Evolutionary conservation across 2,113 vertebrate species (phyloP).

Genomic region (Megaceryle maxima): DNA sequence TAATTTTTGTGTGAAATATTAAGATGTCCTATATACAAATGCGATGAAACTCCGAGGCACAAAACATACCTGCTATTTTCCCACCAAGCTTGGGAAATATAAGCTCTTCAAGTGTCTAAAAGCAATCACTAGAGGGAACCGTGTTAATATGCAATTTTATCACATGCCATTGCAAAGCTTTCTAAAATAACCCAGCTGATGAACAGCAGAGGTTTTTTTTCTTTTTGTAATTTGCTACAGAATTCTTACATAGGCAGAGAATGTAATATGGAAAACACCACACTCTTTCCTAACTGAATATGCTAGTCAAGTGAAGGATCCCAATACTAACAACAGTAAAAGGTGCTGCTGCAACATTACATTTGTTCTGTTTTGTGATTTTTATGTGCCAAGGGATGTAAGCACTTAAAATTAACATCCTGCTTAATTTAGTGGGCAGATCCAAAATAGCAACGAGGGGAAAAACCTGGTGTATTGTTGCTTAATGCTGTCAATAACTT

Average conservation of each 20-base stretch:
- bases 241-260: neutral
- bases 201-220: neutral
- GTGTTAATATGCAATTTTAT: neutral
- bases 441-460: neutral
- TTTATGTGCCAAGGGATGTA: neutral
- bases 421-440: neutral
- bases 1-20: neutral
- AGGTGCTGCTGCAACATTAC: neutral
- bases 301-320: neutral
- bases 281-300: neutral
- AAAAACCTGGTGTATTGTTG: neutral
- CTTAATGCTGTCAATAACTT: neutral
- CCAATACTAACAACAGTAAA: neutral
- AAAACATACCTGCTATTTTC: neutral
- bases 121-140: conserved; percentile 27
- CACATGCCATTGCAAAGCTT: neutral
- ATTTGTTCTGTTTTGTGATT: neutral
- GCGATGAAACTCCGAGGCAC: fast-evolving
- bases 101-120: neutral
- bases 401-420: neutral
- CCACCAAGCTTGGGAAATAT: neutral
- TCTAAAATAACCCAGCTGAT: neutral
- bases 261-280: neutral
- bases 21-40: neutral
- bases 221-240: neutral